Evolutionary conservation across 2,113 vertebrate genomes (phyloP).

Genomic region (Taurulus bubalis): DNA sequence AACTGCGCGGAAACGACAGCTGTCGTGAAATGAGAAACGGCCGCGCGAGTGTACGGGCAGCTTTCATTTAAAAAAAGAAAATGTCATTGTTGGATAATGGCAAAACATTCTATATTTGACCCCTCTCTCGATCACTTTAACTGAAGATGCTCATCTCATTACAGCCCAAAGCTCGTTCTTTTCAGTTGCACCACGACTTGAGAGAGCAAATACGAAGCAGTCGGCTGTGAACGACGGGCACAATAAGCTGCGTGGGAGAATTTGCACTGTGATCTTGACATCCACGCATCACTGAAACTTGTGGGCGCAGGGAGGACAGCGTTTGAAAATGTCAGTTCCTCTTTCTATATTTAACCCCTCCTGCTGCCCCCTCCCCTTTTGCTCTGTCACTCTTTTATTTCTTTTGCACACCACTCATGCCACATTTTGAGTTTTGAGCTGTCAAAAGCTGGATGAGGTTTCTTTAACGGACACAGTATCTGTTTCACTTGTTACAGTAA

Average conservation of each 20-base stretch:
- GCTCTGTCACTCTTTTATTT: conserved; percentile 64
- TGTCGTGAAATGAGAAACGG: neutral
- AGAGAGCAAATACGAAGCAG: conserved; percentile 55
- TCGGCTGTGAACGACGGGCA: conserved; percentile 46
- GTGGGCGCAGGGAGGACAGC: conserved; percentile 71
- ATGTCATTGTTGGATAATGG: neutral
- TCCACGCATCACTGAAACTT: conserved; percentile 75
- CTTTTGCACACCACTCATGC: conserved; percentile 34
- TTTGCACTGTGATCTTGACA: conserved; percentile 66
- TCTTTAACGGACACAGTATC: conserved; percentile 16
- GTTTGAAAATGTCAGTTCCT: conserved; percentile 83
- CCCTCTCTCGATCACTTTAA: neutral
- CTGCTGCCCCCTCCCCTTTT: neutral
- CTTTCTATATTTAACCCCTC: conserved; percentile 77
- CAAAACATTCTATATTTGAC: neutral
- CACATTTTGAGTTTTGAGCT: conserved; percentile 15
- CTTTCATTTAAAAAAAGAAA: too few relatives aligned
- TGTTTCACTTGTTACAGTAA: conserved; percentile 47
- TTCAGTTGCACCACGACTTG: conserved; percentile 12
- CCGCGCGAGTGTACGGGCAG: neutral
- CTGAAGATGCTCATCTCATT: conserved; percentile 22
- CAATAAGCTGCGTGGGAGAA: conserved; percentile 65
- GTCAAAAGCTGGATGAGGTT: conserved; percentile 26
- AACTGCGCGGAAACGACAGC: neutral
- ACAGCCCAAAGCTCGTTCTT: neutral